Evolutionary conservation across 2,888 invertebrate genomes (phyloP), one percentile per base, ranked within the genome.

Genomic region (Noctua janthe): DNA sequence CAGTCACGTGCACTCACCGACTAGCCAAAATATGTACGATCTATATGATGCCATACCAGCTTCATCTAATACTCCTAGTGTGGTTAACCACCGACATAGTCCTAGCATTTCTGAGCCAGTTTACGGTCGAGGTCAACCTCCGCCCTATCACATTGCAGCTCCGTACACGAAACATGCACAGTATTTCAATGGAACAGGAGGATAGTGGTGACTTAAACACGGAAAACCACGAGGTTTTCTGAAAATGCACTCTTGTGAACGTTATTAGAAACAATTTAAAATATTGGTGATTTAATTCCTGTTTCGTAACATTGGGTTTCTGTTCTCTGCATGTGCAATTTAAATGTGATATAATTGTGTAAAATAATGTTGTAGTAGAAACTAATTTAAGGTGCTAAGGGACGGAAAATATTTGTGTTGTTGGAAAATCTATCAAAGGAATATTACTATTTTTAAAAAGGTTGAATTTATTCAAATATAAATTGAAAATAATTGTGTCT

Each of bases 111-210:
- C 96, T 54, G 95, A 96, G 86, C 93, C 95, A 76, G 93, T 94
- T 74, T 96, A 96, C 83, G 92, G 93, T 66, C 93, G 97, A 83
- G 95, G 95, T 71, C 97, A 97, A 91, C 98, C 98, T 29, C 98
- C 98, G 1, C 98, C 98, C 1, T 99, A 98, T 95, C 98, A 98
- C 91, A 98, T 98, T 91, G 98, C 98, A 51, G 98, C 98, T 47
- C 98, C 98, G 6, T 98, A 98, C 92, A 98, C 98, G 23, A 98
- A 98, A 97, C 98, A 98, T 92, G 98, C 98, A 86, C 97, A 98
- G 92, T 97, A 97, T 91, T 98, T 98, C 90, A 97, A 97, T 92
- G 97, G 97, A 74, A 96, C 96, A 71, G 97, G 97, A 88, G 97
- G 97, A 95, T 97, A 97, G 93, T 94, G 93, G 89, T 89, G 87